These are phyloP conservation scores for Heteronetta atricapilla DNA, from an alignment of 2,113 vertebrate species.

Conservation along the genomic window DNA sequence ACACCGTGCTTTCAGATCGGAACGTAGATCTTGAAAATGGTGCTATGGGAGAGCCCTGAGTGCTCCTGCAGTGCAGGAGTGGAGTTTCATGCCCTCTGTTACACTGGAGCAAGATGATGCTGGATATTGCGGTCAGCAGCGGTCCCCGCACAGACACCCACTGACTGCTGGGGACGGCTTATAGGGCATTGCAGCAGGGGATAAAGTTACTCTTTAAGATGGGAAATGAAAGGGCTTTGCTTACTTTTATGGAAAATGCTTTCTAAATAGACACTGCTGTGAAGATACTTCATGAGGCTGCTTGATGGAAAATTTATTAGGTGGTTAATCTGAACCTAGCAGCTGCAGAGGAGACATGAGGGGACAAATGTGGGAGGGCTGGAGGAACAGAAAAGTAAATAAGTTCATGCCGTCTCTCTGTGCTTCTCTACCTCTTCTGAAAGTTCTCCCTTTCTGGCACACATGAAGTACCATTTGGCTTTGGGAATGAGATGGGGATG, in stretches of 20 bases:
- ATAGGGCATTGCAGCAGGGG: neutral
- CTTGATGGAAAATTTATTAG: neutral
- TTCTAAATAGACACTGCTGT: neutral
- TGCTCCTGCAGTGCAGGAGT: neutral
- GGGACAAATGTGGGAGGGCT: neutral
- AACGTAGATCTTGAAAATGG: neutral
- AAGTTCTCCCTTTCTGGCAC: neutral
- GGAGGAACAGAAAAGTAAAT: neutral
- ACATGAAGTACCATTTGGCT: neutral
- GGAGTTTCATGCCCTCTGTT: neutral
- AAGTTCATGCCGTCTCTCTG: neutral
- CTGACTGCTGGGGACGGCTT: neutral
- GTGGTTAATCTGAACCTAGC: neutral
- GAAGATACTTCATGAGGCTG: neutral
- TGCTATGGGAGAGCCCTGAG: neutral
- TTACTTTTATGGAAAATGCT: neutral
- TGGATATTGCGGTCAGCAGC: neutral
- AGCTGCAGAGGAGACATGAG: neutral
- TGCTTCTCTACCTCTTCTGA: neutral
- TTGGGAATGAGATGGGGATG: neutral
- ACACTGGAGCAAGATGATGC: neutral
- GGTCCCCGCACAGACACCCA: neutral
- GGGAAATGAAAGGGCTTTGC: neutral
- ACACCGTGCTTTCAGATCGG: fast-evolving
- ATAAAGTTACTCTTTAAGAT: neutral